Conservation (phyloP, 2,113 vertebrate genomes). For the Anguilla rostrata region DNA sequence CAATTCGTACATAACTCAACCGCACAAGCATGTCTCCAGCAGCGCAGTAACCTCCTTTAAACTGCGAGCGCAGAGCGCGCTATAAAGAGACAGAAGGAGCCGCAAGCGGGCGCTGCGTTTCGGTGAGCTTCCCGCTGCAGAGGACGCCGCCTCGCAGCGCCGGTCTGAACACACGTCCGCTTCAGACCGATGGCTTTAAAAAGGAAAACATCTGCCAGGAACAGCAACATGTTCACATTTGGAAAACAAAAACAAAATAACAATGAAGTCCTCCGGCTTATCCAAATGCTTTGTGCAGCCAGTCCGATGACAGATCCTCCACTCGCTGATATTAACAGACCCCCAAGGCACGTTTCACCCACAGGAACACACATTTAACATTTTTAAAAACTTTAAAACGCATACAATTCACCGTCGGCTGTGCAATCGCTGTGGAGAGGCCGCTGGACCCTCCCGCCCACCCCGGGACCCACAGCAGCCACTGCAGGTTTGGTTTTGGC, state of each 20-base stretch:
- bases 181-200: not conserved
- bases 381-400: not conserved
- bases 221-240: not conserved
- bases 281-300: not conserved
- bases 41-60: too few species aligned
- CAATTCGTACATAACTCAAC: not conserved
- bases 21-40: not conserved
- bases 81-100: not conserved
- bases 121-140: not conserved
- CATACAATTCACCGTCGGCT: not conserved
- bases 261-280: too few species aligned
- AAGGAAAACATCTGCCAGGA: not conserved
- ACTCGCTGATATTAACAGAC: not conserved
- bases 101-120: not conserved
- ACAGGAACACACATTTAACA: not conserved
- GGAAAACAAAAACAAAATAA: too few species aligned
- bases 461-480: not conserved
- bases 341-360: not conserved
- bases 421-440: not conserved
- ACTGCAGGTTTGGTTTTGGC: not conserved
- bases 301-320: not conserved
- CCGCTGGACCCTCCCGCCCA: not conserved
- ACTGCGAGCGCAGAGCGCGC: not conserved
- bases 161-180: not conserved
- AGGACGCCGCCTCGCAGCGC: not conserved